These are phyloP conservation scores for Ptychochromis oligacanthus DNA, from an alignment of 2,113 vertebrate genomes.

Conservation along the genomic window DNA sequence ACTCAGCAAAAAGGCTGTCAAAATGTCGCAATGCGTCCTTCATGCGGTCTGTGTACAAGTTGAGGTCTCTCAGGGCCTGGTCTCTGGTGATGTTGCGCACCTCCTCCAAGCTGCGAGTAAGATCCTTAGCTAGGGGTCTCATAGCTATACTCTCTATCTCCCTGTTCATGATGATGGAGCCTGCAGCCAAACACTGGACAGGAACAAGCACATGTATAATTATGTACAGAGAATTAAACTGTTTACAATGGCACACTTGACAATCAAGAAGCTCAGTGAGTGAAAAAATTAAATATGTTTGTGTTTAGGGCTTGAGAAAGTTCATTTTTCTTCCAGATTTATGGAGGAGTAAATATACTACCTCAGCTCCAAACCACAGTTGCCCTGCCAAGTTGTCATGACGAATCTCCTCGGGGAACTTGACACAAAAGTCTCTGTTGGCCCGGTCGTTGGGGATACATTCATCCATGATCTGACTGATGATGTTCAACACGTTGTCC, in stretches of 20 bases:
- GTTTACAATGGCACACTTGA: background rate
- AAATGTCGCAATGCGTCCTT: conserved; percentile 91
- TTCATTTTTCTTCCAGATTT: conserved; percentile 39
- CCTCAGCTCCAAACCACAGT: conserved; percentile 98
- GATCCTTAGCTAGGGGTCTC: conserved; percentile 94
- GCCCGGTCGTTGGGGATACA: conserved; percentile 95
- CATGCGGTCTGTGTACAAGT: conserved; percentile 93
- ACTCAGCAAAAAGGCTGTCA: conserved; percentile 95
- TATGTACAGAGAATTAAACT: background rate
- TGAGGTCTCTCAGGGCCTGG: conserved; percentile 94
- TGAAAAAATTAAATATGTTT: background rate
- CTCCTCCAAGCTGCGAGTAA: conserved; percentile 94
- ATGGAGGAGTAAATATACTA: conserved; percentile 70
- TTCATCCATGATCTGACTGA: conserved; percentile 97
- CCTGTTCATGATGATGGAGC: conserved; percentile 99
- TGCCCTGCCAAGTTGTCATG: conserved; percentile 98
- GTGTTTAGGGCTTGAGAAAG: background rate
- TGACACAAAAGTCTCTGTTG: conserved; percentile 94
- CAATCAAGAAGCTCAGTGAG: background rate
- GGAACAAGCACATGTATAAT: conserved; percentile 6
- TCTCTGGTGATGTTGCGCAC: conserved; percentile 92
- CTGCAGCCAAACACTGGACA: conserved; percentile 92
- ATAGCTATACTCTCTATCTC: conserved; percentile 99
- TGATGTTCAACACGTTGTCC: conserved; percentile 96
- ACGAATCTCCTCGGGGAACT: conserved; percentile 98